Evolutionary conservation across 2,888 invertebrate species (phyloP), one percentile per base, ranked within the genome.

Genomic region (Sceliomorpha sp.): DNA sequence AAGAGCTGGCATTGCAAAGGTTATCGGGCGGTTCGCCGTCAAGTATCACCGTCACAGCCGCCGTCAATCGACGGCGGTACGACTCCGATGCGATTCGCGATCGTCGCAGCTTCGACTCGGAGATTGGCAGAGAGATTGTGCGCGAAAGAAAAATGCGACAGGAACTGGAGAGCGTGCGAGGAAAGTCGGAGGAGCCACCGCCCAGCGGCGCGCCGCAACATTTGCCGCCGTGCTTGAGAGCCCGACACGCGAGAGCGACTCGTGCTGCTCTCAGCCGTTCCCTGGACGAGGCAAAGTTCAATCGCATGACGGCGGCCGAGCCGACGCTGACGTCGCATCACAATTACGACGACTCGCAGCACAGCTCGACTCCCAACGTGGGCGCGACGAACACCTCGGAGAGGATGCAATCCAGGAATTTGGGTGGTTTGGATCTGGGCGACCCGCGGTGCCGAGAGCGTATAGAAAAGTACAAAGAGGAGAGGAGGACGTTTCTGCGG

Each of bases 391-490:
- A 68, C 17, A 72, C 69, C 17, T 63, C 78, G 3, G 87, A 87
- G 0, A 79, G 81, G 32, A 50, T 74, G 14, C 77, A 77, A 14
- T 71, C 82, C 8, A 82, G 80, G 12, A 87, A 85, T 60, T 77
- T 88, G 0, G 84, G 85, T 0, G 88, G 88, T 0, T 40, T 88
- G 8, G 87, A 88, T 40, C 72, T 88, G 20, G 88, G 87, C 1
- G 87, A 88, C 59, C 87, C 88, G 0, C 82, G 85, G 13, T 84
- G 87, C 78, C 89, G 96, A 39, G 96, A 96, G 82, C 89, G 96
- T 37, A 96, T 97, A 72, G 96, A 97, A 87, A 94, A 94, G 84
- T 97, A 96, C 85, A 97, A 97, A 89, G 96, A 96, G 83, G 96
- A 97, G 82, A 89, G 96, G n/a, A 90, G 97, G 45, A 94, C 93